These are phyloP conservation scores for Fragum fragum DNA, from an alignment of 2,888 invertebrate genomes.

Conservation along the genomic window DNA sequence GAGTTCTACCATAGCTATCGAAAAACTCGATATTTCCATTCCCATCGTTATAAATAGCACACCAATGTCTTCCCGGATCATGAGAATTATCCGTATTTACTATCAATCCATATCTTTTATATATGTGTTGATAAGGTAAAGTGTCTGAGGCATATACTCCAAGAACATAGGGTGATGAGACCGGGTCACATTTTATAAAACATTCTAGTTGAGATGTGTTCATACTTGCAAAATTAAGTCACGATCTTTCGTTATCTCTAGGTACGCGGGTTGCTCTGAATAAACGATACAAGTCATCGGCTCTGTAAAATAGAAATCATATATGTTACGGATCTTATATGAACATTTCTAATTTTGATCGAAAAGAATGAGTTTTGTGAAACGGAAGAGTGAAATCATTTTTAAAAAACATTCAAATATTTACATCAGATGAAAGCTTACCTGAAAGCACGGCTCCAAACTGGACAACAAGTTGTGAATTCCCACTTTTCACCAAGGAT, in stretches of 20 bases:
- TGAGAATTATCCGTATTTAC: slow-evolving; percentile 44
- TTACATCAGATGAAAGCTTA: neutral
- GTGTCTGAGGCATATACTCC: slow-evolving; percentile 42
- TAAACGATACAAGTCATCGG: slow-evolving; percentile 31
- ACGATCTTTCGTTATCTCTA: slow-evolving; percentile 38
- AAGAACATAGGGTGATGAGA: slow-evolving; percentile 15
- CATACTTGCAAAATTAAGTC: slow-evolving; percentile 41
- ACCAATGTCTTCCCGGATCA: slow-evolving; percentile 48
- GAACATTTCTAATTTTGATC: no score
- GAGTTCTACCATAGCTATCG: slow-evolving; percentile 31
- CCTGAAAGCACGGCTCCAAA: neutral
- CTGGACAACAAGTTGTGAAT: slow-evolving; percentile 33
- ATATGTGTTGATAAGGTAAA: slow-evolving; percentile 13
- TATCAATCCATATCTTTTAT: slow-evolving; percentile 37
- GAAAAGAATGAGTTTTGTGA: neutral
- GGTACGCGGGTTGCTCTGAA: slow-evolving; percentile 8
- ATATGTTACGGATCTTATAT: no score
- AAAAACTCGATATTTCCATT: slow-evolving; percentile 32
- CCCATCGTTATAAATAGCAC: slow-evolving; percentile 30
- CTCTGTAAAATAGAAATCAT: slow-evolving; percentile 9
- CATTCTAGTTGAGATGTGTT: slow-evolving; percentile 47
- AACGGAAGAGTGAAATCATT: neutral
- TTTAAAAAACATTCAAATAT: neutral
- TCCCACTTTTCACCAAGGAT: slow-evolving; percentile 40
- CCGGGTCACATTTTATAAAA: slow-evolving; percentile 39